Base-by-base conservation (phyloP, 1,140 invertebrate species). In the Agraylea sexmaculata region DNA sequence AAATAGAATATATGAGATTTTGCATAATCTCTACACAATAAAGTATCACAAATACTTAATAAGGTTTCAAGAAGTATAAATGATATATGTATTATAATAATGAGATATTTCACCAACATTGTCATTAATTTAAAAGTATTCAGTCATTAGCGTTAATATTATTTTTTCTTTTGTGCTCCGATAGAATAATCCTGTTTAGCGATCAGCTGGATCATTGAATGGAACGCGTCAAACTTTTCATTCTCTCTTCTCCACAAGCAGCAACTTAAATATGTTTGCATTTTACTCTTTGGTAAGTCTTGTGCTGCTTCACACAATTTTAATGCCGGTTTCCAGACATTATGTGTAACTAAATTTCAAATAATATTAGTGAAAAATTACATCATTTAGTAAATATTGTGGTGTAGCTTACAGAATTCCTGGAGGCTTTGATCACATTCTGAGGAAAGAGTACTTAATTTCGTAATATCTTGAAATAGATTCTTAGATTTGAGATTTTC, bases 31-130 rank as follows among this genome's bases (percentile, higher is more conserved):
- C n/a, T n/a, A n/a, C n/a, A n/a, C n/a, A n/a, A n/a, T n/a, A n/a
- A n/a, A n/a, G n/a, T n/a, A n/a, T n/a, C n/a, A n/a, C n/a, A n/a
- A n/a, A n/a, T n/a, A n/a, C n/a, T n/a, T 17, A 16, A 22, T 17
- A 18, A 3, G 36, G 11, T 6, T 23, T 33, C 6, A n/a, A 20
- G 23, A n/a, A 4, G 5, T 16, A 11, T 34, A 39, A 19, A 37
- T 38, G 31, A 22, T 45, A 46, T 41, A 41, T 16, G 49, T 47
- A 42, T 51, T 46, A 50, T 36, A 19, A 43, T 46, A 42, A 49
- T 51, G 38, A 53, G 51, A 47, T 42, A 32, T 32, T 13, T 6
- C 12, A 31, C 15, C 19, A n/a, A 22, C 15, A n/a, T 20, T 45
- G 42, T 43, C 36, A 34, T 18, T 34, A 22, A 8, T 4, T 15